Evolutionary conservation across 2,113 vertebrate genomes (phyloP).

Genomic region (Acrocephalus kingi): DNA sequence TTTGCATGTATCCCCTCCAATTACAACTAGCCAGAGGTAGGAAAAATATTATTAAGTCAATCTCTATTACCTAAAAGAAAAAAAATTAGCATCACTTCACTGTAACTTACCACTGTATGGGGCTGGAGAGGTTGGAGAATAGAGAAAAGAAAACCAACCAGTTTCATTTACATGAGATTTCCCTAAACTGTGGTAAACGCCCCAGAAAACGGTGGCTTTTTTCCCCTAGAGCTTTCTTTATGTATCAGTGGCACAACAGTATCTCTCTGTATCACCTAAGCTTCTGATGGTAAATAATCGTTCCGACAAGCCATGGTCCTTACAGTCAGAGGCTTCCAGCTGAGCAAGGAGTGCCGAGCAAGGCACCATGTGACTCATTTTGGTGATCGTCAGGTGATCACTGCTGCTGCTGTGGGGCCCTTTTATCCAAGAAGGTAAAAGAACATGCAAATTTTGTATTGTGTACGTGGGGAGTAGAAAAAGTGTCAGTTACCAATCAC

Average conservation of each 20-base stretch:
- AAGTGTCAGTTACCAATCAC: background rate
- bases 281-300: rapidly evolving
- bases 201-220: background rate
- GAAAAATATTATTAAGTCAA: background rate
- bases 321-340: rapidly evolving
- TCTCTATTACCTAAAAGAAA: background rate
- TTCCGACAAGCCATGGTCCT: background rate
- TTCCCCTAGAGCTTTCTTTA: background rate
- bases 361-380: background rate
- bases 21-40: background rate
- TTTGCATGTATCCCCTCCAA: background rate
- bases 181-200: background rate
- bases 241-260: background rate
- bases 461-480: rapidly evolving
- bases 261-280: background rate
- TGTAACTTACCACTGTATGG: background rate
- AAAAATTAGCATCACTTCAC: too few relatives aligned
- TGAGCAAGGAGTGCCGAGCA: background rate
- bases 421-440: background rate
- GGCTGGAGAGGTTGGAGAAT: background rate
- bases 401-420: background rate
- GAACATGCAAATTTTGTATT: rapidly evolving
- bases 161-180: background rate
- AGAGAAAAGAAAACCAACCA: background rate
- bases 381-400: background rate